Conservation (phyloP, 2,888 invertebrate genomes). For the Drosophila fungiperda region DNA sequence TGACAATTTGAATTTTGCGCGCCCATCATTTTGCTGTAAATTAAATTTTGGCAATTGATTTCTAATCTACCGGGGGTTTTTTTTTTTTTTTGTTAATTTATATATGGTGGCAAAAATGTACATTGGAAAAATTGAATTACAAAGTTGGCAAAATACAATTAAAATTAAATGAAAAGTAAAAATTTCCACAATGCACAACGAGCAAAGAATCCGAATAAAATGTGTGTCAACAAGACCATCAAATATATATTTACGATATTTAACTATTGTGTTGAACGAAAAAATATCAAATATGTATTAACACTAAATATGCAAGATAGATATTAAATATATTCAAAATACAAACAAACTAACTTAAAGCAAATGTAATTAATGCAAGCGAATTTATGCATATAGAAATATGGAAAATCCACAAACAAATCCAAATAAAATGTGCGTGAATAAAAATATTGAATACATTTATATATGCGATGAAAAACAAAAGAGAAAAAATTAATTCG, state of each 20-base stretch:
- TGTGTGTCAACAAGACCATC: neutral
- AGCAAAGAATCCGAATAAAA: neutral
- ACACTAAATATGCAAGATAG: neutral
- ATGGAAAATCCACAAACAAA: neutral
- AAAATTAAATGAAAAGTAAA: neutral
- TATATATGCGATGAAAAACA: neutral
- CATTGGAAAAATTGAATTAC: neutral
- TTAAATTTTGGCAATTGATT: conserved; percentile 7
- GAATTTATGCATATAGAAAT: neutral
- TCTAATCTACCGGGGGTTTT: neutral
- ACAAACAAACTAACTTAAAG: too few relatives aligned
- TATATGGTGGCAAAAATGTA: neutral
- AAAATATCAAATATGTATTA: neutral
- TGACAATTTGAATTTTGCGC: conserved; percentile 44
- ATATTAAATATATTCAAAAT: neutral
- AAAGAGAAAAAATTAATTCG: neutral
- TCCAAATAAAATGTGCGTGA: neutral
- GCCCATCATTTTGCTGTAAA: conserved; percentile 22
- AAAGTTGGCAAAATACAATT: neutral
- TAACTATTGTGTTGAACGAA: neutral
- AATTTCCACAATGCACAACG: neutral
- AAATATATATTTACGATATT: neutral
- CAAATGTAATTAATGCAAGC: neutral
- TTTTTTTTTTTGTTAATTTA: neutral
- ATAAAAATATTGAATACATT: neutral